Evolutionary conservation across 2,113 vertebrate species (phyloP), one percentile per base, ranked within the genome.

Genomic region (Channa argus): DNA sequence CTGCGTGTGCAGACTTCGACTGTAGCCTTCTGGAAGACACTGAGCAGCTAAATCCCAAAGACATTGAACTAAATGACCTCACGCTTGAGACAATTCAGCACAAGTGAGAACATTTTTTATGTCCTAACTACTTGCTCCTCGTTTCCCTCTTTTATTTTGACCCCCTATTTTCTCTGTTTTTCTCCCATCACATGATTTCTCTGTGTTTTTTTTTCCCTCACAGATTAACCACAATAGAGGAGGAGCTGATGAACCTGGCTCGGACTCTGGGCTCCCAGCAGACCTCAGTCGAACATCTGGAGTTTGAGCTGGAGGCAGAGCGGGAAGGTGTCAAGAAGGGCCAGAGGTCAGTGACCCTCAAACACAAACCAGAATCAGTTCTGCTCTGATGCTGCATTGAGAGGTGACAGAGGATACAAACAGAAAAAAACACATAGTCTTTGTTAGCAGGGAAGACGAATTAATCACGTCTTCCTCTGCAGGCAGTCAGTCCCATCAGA

Each of bases 41-140:
- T 0, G 97, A 98, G 8, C 60, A 58, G 10, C 92, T 98, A 14
- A 86, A 66, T 0, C 85, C 96, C 0, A 94, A 93, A 6, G 94
- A 97, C 77, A 91, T 99, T 60, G 94, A 97, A 87, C 83, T 99
- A 69, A 99, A 98, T 0, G 96, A 98, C 51, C 94, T 99, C 72
- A 99, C 98, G 0, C 11, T 98, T 0, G 97, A 98, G 86, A 95
- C 91, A 0, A 84, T 99, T 69, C 96, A 98, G 83, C 97, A 98
- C 91, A 94, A 91, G 97, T 99, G 86, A 68, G 96, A 61, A 60
- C 54, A 63, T 6, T 74, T 79, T 75, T 39, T 2, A 13, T 24
- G 10, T 73, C 43, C 66, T 4, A 64, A 63, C 12, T 37, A 66
- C 71, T 83, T 79, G 80, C 59, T 62, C 36, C 1, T 69, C 33